Conservation (phyloP, 2,888 invertebrate species). For the Ochropacha duplaris region DNA sequence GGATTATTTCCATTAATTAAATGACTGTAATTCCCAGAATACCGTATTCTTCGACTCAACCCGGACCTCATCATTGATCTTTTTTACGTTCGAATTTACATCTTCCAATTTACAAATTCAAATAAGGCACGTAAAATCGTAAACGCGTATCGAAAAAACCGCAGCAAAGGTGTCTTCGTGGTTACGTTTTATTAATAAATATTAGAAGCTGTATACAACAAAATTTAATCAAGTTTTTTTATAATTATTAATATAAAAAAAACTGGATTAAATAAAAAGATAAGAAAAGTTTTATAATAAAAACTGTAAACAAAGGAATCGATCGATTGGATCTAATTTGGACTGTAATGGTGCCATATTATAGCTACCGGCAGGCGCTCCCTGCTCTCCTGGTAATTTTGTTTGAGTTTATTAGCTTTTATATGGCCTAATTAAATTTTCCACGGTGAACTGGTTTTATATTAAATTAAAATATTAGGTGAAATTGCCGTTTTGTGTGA, state of each 20-base stretch:
- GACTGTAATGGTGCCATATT: conserved; percentile 10
- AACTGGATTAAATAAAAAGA: no score
- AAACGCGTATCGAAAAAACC: conserved; percentile 16
- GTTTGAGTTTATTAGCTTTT: conserved; percentile 13
- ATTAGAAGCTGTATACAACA: background rate
- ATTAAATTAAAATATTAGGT: no score
- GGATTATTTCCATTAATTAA: background rate
- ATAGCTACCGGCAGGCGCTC: conserved; percentile 3
- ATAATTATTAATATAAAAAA: no score
- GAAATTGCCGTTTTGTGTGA: no score
- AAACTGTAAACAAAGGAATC: conserved; percentile 6
- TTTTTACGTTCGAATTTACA: conserved; percentile 14
- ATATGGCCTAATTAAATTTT: conserved; percentile 14
- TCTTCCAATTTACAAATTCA: conserved; percentile 27
- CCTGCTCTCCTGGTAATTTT: conserved; percentile 10
- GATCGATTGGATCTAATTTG: conserved; percentile 11
- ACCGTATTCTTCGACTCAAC: background rate
- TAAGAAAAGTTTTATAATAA: background rate
- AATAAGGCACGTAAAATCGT: conserved; percentile 17
- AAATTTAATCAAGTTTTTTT: no score
- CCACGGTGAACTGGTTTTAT: conserved; percentile 12
- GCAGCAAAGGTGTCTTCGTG: conserved; percentile 7
- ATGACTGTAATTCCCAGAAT: background rate
- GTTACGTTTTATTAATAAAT: background rate
- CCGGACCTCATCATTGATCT: conserved; percentile 2